Percentiles rank a stretch among this genome's conserved stretches.
phyloP scores from a whole-genome alignment of 2,113 vertebrate species.

The cattle (Bos taurus) region ARS-UCD2.0 NC_037357.1:61217001-61217500 shows the following conservation, averaged over 20 bases:
- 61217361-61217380: neutral
- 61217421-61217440: neutral
- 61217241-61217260: neutral
- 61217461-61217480: neutral
- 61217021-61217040: neutral
- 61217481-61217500: neutral
- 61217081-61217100: neutral
- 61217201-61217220: neutral
- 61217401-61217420: neutral
- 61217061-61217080: neutral
- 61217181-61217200: neutral
- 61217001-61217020: neutral
- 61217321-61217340: neutral
- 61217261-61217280: neutral
- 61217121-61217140: neutral
- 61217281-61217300: neutral
- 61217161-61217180: neutral
- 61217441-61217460: neutral
- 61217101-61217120: neutral
- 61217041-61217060: neutral
- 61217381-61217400: neutral
- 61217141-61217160: neutral
- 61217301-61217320: neutral
- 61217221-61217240: neutral
- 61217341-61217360: neutral